Conservation (phyloP, 2,888 invertebrate species). For the Serripes groenlandicus region DNA sequence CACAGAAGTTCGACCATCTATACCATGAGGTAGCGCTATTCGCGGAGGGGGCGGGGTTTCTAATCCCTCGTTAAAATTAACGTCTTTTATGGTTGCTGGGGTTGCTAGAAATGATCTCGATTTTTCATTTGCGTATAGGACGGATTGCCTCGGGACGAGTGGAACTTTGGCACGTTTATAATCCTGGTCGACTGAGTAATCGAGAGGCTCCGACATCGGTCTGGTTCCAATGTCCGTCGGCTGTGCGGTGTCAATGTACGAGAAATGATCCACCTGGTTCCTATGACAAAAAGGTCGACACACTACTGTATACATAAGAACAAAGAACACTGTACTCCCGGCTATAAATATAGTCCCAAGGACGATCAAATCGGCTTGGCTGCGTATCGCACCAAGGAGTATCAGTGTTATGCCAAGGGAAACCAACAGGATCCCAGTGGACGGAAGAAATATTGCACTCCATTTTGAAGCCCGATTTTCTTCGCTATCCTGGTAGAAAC, state of each 20-base stretch:
- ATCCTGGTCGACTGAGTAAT: neutral
- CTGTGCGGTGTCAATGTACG: neutral
- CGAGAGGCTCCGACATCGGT: neutral
- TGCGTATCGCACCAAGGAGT: conserved; percentile 7
- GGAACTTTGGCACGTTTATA: neutral
- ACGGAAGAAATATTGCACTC: conserved; percentile 45
- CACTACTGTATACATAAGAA: conserved; percentile 29
- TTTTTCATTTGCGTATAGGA: conserved; percentile 32
- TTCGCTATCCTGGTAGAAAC: neutral
- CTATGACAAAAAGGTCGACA: conserved; percentile 41
- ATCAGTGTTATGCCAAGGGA: conserved; percentile 24
- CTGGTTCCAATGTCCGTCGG: neutral
- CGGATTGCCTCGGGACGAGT: conserved; percentile 18
- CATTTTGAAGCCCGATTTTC: conserved; percentile 18
- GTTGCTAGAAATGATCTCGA: conserved; percentile 47
- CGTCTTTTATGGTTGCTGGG: conserved; percentile 47
- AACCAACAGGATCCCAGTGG: conserved; percentile 22
- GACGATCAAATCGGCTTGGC: conserved; percentile 43
- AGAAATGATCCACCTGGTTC: conserved; percentile 25
- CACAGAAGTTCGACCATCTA: neutral
- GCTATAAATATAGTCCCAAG: conserved; percentile 37
- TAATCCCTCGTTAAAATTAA: conserved; percentile 20
- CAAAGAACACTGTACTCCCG: conserved; percentile 46
- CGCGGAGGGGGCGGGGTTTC: conserved; percentile 22
- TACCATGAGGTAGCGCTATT: conserved; percentile 3